Conservation (phyloP, 2,113 vertebrate genomes). For the Dolichallabes microphthalmus region DNA sequence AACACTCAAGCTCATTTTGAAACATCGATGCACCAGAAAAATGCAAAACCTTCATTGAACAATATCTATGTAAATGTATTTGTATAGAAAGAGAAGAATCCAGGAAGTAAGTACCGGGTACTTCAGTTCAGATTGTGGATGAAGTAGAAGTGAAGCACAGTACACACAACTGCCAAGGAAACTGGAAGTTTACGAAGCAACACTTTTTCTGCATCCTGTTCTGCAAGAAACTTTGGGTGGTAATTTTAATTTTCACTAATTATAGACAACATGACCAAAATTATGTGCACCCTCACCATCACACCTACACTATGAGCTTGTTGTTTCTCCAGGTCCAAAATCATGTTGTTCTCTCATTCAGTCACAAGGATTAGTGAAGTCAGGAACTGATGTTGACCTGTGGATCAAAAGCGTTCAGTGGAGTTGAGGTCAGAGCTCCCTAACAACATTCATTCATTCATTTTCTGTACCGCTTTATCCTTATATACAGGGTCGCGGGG, state of each 20-base stretch:
- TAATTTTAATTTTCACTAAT: not conserved
- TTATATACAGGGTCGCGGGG: too few species aligned
- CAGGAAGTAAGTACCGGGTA: not conserved
- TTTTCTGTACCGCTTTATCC: too few species aligned
- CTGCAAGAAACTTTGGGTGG: not conserved
- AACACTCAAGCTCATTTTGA: not conserved
- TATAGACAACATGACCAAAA: not conserved
- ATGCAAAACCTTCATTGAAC: not conserved
- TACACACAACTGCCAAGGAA: not conserved
- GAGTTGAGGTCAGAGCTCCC: not conserved
- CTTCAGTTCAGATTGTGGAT: not conserved
- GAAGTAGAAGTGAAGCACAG: not conserved
- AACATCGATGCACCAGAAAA: not conserved
- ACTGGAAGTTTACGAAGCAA: not conserved
- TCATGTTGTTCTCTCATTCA: not conserved
- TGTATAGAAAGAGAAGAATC: not conserved
- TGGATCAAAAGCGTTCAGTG: not conserved
- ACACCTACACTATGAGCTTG: not conserved
- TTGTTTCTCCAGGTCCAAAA: not conserved
- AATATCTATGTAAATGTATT: not conserved
- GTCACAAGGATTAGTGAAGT: not conserved
- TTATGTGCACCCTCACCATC: not conserved
- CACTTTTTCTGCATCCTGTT: not conserved
- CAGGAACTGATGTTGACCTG: not conserved
- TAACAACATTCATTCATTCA: too few species aligned